Evolutionary conservation across 2,113 vertebrate species (phyloP).

Genomic region (Corythornis madagascariensis): DNA sequence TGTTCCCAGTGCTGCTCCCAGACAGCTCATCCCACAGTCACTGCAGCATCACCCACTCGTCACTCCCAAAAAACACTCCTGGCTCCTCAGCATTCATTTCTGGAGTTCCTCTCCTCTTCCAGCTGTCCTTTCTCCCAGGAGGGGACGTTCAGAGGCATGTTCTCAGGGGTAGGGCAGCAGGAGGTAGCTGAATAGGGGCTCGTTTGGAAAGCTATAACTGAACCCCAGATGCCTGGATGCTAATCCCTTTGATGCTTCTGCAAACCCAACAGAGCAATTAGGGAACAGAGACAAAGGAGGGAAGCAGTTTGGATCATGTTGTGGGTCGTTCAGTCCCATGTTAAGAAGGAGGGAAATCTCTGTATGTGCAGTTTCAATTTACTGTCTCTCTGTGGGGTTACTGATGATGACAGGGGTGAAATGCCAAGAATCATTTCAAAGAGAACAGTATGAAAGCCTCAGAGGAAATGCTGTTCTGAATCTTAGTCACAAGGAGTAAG

Average conservation of each 20-base stretch:
- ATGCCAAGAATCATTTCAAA: conserved; percentile 17
- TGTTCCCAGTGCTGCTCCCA: background rate
- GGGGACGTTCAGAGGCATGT: background rate
- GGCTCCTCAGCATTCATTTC: background rate
- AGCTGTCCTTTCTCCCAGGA: background rate
- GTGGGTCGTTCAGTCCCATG: background rate
- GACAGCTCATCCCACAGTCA: background rate
- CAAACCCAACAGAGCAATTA: background rate
- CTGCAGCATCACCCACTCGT: background rate
- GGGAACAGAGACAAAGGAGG: background rate
- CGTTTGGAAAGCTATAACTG: background rate
- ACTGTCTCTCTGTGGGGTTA: background rate
- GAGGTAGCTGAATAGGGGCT: background rate
- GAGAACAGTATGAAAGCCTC: background rate
- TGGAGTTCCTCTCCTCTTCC: background rate
- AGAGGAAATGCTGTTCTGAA: background rate
- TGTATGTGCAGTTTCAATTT: background rate
- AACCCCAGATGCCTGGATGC: background rate
- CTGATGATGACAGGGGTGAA: conserved; percentile 18
- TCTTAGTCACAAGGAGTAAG: conserved; percentile 19
- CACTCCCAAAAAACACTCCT: background rate
- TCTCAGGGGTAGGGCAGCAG: background rate
- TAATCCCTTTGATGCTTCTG: background rate
- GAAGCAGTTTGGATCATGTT: background rate
- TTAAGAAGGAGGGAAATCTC: background rate